phyloP scores from a whole-genome alignment of 2,113 vertebrate species.

The Hyla sarda region DNA sequence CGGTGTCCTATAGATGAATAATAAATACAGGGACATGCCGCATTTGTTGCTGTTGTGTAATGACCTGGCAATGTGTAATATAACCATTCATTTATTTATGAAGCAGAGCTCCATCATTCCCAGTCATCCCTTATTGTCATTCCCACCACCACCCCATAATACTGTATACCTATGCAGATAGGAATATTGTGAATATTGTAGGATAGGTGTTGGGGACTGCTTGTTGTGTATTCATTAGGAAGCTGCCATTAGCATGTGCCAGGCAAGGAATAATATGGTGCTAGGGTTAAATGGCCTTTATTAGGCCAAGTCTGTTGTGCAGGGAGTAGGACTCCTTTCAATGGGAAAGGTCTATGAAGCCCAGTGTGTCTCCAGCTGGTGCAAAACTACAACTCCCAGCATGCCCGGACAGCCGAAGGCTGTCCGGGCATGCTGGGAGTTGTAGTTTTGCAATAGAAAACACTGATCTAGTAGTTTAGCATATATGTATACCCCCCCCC shows the following conservation, averaged over 20 bases:
- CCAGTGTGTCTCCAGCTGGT: too few species aligned
- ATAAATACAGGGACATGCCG: background rate
- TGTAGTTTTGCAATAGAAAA: too few species aligned
- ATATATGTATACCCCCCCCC: background rate
- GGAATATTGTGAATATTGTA: background rate
- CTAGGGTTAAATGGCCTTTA: background rate
- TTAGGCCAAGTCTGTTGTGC: background rate
- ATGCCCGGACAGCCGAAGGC: too few species aligned
- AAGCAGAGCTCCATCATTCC: background rate
- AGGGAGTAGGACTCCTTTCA: background rate
- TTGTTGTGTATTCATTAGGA: background rate
- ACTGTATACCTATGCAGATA: background rate
- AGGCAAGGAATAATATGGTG: background rate
- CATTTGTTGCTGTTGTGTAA: background rate
- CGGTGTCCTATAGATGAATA: background rate
- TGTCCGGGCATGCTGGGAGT: too few species aligned
- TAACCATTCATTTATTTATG: background rate
- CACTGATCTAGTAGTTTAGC: background rate
- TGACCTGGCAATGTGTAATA: background rate
- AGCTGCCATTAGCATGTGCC: background rate
- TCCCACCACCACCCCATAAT: background rate
- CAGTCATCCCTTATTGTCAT: background rate
- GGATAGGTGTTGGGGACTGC: background rate
- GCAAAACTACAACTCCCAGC: too few species aligned
- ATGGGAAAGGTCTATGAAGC: background rate